Evolutionary conservation across 2,113 vertebrate species (phyloP), one percentile per base, ranked within the genome.

Genomic region (Antechinus flavipes): DNA sequence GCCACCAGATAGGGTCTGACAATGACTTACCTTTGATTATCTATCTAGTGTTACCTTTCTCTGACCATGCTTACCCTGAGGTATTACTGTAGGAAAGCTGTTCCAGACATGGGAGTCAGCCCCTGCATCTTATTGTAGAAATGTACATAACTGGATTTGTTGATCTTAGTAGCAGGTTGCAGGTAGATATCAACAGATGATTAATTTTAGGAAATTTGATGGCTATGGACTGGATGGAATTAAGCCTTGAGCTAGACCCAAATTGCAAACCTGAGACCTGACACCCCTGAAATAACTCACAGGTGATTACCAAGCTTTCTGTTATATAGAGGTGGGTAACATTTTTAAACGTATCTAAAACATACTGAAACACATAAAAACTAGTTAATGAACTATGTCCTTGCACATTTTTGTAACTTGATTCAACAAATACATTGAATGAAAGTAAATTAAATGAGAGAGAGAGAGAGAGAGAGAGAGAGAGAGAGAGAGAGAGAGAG

Each of bases 391-490:
- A 89, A 92, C 12, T 58, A 10, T 58, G 8, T 96, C 89, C 27
- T 93, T 95, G 58, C 54, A 93, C 95, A 96, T 96, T 96, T 94
- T 93, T 61, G 76, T 47, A 92, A 97, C 94, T 95, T 58, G 47
- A 97, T 97, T 97, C 96, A 96, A 93, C 53, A 94, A 91, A 96
- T 90, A n/a, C 54, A 61, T 91, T 49, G 93, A 96, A 96, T n/a
- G 61, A 76, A 76, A 76, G 14, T 12, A 76, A 76, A 61, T 19
- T 68, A 68, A 76, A 19, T 52, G 50, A 50, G 50, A 9, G 50
- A 50, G 6, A 50, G 50, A 50, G 50, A 50, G 5, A 50, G 50
- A 50, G 50, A 50, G 5, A 50, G 50, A 50, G 50, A 50, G 5
- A 50, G 4, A 50, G 4, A 50, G 2, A 50, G 50, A 50, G 50